Conservation (phyloP, 2,888 invertebrate genomes). For the Amblyteles armatorius region DNA sequence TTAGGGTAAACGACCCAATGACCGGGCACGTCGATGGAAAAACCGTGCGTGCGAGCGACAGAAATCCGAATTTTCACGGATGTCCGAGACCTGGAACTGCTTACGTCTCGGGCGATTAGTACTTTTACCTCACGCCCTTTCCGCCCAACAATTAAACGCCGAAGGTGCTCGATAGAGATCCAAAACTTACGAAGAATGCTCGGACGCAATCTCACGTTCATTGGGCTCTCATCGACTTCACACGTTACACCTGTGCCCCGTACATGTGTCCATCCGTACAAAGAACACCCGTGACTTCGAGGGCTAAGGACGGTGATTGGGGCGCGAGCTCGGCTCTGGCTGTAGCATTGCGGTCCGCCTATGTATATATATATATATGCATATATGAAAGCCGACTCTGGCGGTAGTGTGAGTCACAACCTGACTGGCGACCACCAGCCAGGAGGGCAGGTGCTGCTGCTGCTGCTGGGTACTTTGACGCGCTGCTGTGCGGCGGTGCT, state of each 20-base stretch:
- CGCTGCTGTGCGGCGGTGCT: slow-evolving; percentile 6
- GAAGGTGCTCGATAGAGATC: too few relatives aligned
- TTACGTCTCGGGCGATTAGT: too few relatives aligned
- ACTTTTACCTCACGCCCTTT: too few relatives aligned
- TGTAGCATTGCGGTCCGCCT: slow-evolving; percentile 10
- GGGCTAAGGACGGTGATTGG: slow-evolving; percentile 62
- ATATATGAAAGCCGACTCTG: slow-evolving; percentile 1
- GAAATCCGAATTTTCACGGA: too few relatives aligned
- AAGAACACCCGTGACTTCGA: slow-evolving; percentile 31
- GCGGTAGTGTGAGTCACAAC: slow-evolving; percentile 50
- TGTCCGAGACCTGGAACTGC: too few relatives aligned
- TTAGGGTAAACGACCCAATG: too few relatives aligned
- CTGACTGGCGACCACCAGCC: slow-evolving; percentile 53
- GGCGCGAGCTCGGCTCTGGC: slow-evolving; percentile 40
- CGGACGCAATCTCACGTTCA: slow-evolving; percentile 7
- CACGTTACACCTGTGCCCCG: slow-evolving; percentile 44
- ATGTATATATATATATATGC: neutral
- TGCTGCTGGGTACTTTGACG: slow-evolving; percentile 41
- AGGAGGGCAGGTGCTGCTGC: slow-evolving; percentile 65
- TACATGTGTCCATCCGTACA: slow-evolving; percentile 23
- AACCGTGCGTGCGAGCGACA: too few relatives aligned
- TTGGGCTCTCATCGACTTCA: slow-evolving; percentile 28
- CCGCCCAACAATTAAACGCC: too few relatives aligned
- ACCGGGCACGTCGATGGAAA: too few relatives aligned
- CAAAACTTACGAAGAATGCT: neutral